Evolutionary conservation across 2,888 invertebrate genomes (phyloP).

Genomic region (Pilophorus perplexus): DNA sequence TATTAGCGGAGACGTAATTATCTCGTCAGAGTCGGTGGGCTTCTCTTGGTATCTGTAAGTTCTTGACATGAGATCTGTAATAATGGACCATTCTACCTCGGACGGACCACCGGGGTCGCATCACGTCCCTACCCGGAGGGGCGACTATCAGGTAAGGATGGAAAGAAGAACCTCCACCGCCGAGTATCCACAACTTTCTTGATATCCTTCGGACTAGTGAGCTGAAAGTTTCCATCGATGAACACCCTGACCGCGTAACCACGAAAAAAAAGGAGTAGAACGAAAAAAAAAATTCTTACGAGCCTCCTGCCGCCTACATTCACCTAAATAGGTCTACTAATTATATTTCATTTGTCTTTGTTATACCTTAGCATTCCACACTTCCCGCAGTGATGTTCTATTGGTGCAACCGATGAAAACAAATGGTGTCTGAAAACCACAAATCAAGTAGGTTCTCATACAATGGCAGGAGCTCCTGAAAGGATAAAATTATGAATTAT

Average conservation of each 20-base stretch:
- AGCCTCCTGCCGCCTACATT: neutral
- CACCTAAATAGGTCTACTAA: neutral
- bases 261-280: neutral
- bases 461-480: no score
- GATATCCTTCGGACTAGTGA: no score
- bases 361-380: neutral
- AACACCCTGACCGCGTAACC: neutral
- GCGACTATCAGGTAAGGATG: neutral
- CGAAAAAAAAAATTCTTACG: neutral
- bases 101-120: slow-evolving; percentile 24
- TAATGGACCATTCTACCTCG: slow-evolving; percentile 8
- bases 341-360: neutral
- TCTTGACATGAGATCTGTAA: slow-evolving; percentile 38
- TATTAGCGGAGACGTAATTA: slow-evolving; percentile 42
- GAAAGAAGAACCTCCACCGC: neutral
- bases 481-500: no score
- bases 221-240: no score
- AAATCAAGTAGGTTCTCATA: no score
- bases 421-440: no score
- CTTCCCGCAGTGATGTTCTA: neutral
- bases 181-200: neutral
- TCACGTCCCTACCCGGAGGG: slow-evolving; percentile 14
- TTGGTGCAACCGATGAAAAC: no score
- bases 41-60: slow-evolving; percentile 11
- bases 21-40: slow-evolving; percentile 37